phyloP scores from a whole-genome alignment of 2,797 vertebrate genomes.

The Falco concolor region DNA sequence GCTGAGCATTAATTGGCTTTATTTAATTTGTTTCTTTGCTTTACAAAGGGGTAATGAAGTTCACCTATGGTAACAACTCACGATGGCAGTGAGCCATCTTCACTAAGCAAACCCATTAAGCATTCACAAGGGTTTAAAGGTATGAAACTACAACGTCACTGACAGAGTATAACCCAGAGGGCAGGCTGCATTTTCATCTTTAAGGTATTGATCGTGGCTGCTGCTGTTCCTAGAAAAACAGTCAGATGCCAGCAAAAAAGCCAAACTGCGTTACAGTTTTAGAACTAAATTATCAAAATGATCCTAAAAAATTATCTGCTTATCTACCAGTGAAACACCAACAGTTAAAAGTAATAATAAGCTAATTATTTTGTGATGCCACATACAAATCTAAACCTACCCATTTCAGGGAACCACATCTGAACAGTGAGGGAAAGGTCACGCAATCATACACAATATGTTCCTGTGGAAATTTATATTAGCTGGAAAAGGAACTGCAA shows the following conservation, averaged over 20 bases:
- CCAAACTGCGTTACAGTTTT: neutral
- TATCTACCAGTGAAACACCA: neutral
- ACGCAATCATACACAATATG: neutral
- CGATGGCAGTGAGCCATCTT: neutral
- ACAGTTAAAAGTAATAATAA: neutral
- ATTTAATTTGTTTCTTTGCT: neutral
- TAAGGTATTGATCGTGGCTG: neutral
- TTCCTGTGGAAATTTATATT: neutral
- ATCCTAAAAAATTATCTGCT: rapidly evolving
- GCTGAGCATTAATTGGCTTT: neutral
- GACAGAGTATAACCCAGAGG: neutral
- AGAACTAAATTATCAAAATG: neutral
- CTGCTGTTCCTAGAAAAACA: neutral
- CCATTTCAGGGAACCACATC: neutral
- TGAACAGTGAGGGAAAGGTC: neutral
- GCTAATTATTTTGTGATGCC: neutral
- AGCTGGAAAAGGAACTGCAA: neutral
- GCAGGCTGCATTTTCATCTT: neutral
- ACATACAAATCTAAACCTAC: neutral
- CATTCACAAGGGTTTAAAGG: neutral
- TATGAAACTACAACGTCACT: neutral
- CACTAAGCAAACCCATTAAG: neutral
- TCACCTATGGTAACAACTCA: neutral
- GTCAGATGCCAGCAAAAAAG: neutral
- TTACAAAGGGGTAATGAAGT: neutral